Conservation (phyloP, 2,113 vertebrate species). For the Amazona vittata region DNA sequence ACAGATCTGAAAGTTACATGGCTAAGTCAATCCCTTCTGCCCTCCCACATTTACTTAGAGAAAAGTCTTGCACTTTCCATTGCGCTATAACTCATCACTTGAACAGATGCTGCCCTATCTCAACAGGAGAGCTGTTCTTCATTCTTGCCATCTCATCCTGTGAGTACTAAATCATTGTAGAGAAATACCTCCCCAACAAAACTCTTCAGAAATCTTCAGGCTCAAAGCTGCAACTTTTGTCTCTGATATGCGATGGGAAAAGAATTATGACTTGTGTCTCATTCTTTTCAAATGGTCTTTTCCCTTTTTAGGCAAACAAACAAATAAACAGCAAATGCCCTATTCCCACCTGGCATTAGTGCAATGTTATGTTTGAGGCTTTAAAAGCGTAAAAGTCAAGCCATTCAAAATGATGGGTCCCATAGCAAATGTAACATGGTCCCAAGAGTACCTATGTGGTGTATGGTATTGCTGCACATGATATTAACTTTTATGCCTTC, state of each 20-base stretch:
- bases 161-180: neutral
- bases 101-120: neutral
- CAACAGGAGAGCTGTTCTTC: neutral
- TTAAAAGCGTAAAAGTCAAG: slow-evolving; percentile 52
- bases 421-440: slow-evolving; percentile 13
- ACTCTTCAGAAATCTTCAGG: neutral
- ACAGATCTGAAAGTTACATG: neutral
- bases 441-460: neutral
- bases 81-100: neutral
- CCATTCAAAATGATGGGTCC: slow-evolving; percentile 61
- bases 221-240: neutral
- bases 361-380: slow-evolving; percentile 16
- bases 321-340: slow-evolving; percentile 17
- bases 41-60: slow-evolving; percentile 1
- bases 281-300: neutral
- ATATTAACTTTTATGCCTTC: slow-evolving; percentile 71
- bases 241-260: neutral
- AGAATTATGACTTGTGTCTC: neutral
- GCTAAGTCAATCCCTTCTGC: neutral
- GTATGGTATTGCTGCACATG: slow-evolving; percentile 18
- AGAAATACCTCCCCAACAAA: neutral
- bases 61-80: neutral
- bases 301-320: slow-evolving; percentile 4
- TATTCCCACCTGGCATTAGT: slow-evolving; percentile 6
- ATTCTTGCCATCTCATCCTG: neutral